Evolutionary conservation across 2,888 invertebrate species (phyloP).

Genomic region (Ochropacha duplaris): DNA sequence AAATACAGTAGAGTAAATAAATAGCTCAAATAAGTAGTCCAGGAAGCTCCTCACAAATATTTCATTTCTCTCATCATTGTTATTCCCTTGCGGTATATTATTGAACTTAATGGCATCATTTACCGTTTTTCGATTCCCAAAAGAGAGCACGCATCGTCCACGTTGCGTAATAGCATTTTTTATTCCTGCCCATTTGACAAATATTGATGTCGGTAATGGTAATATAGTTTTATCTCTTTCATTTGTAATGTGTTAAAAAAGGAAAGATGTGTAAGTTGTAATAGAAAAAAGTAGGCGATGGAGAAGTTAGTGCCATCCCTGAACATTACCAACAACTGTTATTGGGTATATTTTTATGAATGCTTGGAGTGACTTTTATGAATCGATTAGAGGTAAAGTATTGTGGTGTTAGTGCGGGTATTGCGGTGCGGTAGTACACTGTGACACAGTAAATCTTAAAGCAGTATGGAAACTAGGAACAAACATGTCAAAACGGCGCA

Average conservation of each 20-base stretch:
- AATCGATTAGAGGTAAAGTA: constrained; percentile 55
- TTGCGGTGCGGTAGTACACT: no score
- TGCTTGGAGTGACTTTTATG: constrained; percentile 63
- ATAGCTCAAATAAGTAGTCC: not conserved
- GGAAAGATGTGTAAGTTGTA: not conserved
- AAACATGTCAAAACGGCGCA: no score
- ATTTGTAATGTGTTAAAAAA: not conserved
- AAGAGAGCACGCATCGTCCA: constrained; percentile 47
- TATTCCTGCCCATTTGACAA: constrained; percentile 63
- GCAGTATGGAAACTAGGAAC: no score
- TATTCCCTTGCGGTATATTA: constrained; percentile 68
- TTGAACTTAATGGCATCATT: constrained; percentile 77
- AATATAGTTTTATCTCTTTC: not conserved
- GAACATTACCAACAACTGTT: constrained; percentile 46
- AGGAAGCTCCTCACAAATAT: constrained; percentile 39
- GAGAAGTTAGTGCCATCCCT: not conserved
- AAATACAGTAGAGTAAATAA: no score
- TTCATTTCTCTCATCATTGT: constrained; percentile 41
- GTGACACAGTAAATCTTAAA: no score
- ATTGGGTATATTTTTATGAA: constrained; percentile 37
- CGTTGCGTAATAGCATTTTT: constrained; percentile 49
- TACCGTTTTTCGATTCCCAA: constrained; percentile 64
- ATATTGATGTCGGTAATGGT: constrained; percentile 52
- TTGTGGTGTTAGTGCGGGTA: no score
- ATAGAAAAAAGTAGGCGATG: constrained; percentile 1